A percentile compares a stretch with the other conserved stretches of the same genome.
Evolutionary conservation across 2,888 invertebrate species (phyloP).

Genomic region (Cerceris rybyensis): DNA sequence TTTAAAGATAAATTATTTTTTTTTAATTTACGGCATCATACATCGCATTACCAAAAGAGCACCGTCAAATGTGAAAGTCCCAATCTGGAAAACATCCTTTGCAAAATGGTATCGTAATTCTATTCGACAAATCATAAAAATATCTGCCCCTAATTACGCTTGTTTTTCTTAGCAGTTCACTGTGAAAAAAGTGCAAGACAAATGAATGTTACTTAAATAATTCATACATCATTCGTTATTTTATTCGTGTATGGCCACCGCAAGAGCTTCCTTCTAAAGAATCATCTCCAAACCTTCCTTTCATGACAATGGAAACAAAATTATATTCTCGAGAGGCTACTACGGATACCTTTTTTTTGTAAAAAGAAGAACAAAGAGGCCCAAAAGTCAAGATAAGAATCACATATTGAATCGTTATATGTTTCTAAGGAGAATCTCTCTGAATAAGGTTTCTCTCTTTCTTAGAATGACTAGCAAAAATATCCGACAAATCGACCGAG

Average conservation of each 20-base stretch:
- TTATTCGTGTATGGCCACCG: neutral
- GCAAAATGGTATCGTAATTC: no score
- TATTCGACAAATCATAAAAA: no score
- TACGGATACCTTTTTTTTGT: conserved; percentile 14
- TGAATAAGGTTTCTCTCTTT: conserved; percentile 21
- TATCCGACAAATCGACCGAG: conserved; percentile 24
- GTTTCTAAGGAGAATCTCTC: conserved; percentile 30
- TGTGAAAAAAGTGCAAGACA: neutral
- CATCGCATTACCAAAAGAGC: no score
- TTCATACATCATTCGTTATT: neutral
- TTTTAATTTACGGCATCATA: no score
- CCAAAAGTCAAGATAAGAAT: conserved; percentile 46
- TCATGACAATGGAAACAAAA: conserved; percentile 17
- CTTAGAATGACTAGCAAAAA: conserved; percentile 45
- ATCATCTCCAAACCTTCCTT: neutral
- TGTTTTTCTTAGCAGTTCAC: no score
- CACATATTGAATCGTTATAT: conserved; percentile 45
- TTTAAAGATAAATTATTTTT: no score
- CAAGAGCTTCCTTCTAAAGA: neutral
- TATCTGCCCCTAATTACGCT: no score
- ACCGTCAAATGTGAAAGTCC: no score
- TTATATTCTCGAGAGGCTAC: conserved; percentile 13
- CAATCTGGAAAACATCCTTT: no score
- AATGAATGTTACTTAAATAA: neutral
- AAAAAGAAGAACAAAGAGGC: conserved; percentile 27